Conservation (phyloP, 2,797 vertebrate genomes). For the Coluber constrictor region DNA sequence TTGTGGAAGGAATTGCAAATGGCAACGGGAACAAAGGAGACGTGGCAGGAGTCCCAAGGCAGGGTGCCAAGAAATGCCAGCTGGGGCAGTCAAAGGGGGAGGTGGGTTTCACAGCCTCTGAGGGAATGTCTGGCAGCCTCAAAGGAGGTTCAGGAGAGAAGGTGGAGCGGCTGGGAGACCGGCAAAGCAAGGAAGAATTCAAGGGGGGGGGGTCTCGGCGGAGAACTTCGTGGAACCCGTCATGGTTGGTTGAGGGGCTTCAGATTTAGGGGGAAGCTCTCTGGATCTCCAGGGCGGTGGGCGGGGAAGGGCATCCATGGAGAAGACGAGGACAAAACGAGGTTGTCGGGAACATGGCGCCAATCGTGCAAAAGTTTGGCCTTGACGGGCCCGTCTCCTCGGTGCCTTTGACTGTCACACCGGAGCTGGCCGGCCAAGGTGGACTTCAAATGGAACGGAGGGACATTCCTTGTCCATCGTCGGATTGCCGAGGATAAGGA, state of each 20-base stretch:
- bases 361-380: background rate
- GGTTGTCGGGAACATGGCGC: background rate
- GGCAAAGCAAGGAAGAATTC: background rate
- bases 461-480: background rate
- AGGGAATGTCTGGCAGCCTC: constrained; percentile 60
- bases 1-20: constrained; percentile 70
- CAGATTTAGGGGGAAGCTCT: background rate
- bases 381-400: background rate
- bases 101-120: constrained; percentile 59
- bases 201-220: constrained; percentile 33
- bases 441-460: background rate
- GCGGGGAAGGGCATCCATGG: background rate
- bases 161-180: constrained; percentile 42
- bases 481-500: too few relatives aligned
- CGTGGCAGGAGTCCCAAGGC: constrained; percentile 71
- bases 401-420: background rate
- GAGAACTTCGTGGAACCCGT: too few relatives aligned
- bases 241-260: too few relatives aligned
- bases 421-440: background rate
- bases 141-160: constrained; percentile 42
- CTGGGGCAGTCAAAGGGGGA: constrained; percentile 63
- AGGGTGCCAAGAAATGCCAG: constrained; percentile 72
- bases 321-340: background rate
- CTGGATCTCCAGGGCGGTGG: background rate
- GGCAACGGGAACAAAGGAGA: constrained; percentile 66